Evolutionary conservation across 2,888 invertebrate species (phyloP).

Genomic region (Exephanes ischioxanthus): DNA sequence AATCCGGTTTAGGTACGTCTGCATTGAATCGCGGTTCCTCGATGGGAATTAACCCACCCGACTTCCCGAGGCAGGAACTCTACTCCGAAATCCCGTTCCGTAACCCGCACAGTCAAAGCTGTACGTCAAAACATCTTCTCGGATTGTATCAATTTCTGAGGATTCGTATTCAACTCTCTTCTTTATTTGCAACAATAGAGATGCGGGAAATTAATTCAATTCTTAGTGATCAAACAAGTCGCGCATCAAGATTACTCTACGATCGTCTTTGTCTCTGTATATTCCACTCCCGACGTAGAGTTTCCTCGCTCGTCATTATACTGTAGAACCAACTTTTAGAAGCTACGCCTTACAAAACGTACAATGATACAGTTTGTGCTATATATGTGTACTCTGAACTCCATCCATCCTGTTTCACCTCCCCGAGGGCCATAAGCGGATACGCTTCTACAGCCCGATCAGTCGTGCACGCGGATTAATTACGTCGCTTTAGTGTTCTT

Average conservation of each 20-base stretch:
- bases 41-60: background rate
- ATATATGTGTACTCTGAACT: conserved; percentile 9
- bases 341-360: background rate
- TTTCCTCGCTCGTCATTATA: background rate
- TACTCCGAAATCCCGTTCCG: background rate
- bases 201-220: no score
- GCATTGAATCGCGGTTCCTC: background rate
- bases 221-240: no score
- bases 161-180: background rate
- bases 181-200: background rate
- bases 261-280: no score
- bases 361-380: background rate
- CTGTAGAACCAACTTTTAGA: no score
- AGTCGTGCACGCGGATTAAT: conserved; percentile 52
- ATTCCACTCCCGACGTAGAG: background rate
- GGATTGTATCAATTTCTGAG: background rate
- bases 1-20: background rate
- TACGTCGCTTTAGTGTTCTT: conserved; percentile 34
- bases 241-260: no score
- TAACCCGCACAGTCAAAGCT: background rate
- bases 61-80: background rate
- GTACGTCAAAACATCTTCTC: background rate
- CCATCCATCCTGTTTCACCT: conserved; percentile 24
- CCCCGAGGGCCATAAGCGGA: conserved; percentile 42
- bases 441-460: conserved; percentile 47